Evolutionary conservation across 2,797 vertebrate species (phyloP).

Genomic region (Mallotus villosus): DNA sequence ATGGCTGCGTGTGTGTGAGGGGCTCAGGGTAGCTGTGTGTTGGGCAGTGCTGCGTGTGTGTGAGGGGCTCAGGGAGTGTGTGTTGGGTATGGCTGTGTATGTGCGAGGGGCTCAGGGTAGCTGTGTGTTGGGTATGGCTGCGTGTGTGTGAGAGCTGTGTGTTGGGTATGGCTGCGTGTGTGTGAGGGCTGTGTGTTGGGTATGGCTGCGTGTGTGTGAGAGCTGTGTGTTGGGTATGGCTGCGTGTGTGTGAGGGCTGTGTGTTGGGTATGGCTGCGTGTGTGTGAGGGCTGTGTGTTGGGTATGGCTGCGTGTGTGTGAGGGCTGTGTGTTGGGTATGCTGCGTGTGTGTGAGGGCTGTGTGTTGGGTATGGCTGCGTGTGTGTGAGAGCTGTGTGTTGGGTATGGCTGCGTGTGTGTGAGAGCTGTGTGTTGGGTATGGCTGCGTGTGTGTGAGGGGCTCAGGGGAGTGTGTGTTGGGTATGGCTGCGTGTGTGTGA

Average conservation of each 20-base stretch:
- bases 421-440: constrained; percentile 6
- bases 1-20: constrained; percentile 25
- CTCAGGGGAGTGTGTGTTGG: too few species aligned
- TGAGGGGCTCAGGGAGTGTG: too few species aligned
- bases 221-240: too few species aligned
- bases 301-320: constrained; percentile 6
- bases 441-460: too few species aligned
- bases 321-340: neutral
- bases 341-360: constrained; percentile 23
- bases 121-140: too few species aligned
- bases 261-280: constrained; percentile 3
- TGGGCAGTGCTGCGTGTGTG: constrained; percentile 25
- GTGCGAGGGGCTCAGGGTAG: too few species aligned
- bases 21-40: neutral
- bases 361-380: constrained; percentile 20
- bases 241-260: too few species aligned
- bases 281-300: neutral
- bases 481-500: too few species aligned
- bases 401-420: constrained; percentile 34
- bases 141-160: too few species aligned
- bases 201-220: constrained; percentile 12
- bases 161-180: constrained; percentile 38
- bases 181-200: too few species aligned
- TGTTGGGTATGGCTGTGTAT: too few species aligned
- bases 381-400: neutral